These are phyloP conservation scores for Euura saliciscinereae DNA, from an alignment of 1,140 invertebrate genomes.

Conservation along the genomic window DNA sequence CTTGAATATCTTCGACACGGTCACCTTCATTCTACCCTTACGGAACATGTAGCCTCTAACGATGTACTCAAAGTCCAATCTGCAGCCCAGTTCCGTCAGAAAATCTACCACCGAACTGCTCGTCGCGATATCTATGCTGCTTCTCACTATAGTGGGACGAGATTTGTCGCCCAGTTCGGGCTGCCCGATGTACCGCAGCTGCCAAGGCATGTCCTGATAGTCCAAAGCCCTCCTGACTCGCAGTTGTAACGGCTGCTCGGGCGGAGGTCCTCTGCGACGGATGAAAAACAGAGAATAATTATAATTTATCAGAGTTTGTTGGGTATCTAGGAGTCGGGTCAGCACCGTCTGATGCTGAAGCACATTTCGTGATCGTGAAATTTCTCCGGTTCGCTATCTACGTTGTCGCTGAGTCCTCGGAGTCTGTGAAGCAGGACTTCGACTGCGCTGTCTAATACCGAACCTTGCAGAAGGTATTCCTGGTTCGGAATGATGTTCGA, in stretches of 20 bases:
- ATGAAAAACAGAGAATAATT: constrained; percentile 29
- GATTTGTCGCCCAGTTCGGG: constrained; percentile 89
- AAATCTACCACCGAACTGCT: constrained; percentile 90
- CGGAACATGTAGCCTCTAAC: constrained; percentile 94
- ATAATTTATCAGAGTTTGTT: no score
- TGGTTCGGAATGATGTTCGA: constrained; percentile 88
- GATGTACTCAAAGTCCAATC: constrained; percentile 93
- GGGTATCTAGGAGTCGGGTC: no score
- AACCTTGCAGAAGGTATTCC: constrained; percentile 90
- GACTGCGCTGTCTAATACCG: constrained; percentile 88
- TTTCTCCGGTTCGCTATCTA: constrained; percentile 86
- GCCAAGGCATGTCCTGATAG: constrained; percentile 80
- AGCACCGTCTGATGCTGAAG: constrained; percentile 74
- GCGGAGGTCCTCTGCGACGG: constrained; percentile 54
- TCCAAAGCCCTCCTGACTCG: constrained; percentile 80
- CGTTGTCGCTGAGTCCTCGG: constrained; percentile 92
- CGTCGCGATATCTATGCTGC: constrained; percentile 89
- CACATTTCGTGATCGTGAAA: constrained; percentile 92
- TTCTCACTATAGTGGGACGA: constrained; percentile 86
- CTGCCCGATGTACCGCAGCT: constrained; percentile 88
- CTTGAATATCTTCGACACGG: constrained; percentile 94
- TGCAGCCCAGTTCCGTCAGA: constrained; percentile 88
- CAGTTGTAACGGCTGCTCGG: constrained; percentile 68
- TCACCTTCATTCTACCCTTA: constrained; percentile 96
- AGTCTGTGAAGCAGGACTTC: constrained; percentile 91